phyloP scores from a whole-genome alignment of 2,888 invertebrate genomes.

The Cephus sareptanus region DNA sequence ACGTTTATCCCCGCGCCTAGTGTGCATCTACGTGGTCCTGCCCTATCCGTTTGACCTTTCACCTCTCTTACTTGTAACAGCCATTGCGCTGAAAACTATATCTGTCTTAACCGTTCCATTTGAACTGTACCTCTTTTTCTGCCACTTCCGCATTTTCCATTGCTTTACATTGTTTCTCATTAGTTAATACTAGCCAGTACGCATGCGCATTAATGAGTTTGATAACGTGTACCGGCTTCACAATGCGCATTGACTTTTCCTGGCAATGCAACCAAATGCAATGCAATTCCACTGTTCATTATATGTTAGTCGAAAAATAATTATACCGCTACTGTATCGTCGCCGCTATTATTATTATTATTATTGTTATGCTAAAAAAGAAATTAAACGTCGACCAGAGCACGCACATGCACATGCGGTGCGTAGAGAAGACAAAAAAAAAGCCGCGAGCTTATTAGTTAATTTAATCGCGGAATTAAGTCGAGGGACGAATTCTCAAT shows the following conservation, averaged over 20 bases:
- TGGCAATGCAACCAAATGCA: constrained; percentile 44
- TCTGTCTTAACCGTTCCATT: neutral
- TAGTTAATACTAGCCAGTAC: neutral
- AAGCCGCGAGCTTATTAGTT: neutral
- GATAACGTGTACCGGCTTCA: neutral
- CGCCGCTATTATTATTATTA: constrained; percentile 27
- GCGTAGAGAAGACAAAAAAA: neutral
- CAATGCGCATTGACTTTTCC: neutral
- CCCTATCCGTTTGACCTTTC: neutral
- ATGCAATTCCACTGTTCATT: constrained; percentile 34
- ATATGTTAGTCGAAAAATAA: neutral
- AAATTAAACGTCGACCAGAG: neutral
- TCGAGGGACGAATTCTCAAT: neutral
- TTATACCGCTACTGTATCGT: constrained; percentile 6
- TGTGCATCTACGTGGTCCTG: neutral
- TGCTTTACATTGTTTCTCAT: neutral
- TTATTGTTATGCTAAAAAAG: constrained; percentile 10
- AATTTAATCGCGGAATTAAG: neutral
- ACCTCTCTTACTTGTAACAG: neutral
- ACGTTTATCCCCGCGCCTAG: neutral
- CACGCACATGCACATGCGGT: neutral
- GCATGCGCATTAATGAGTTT: neutral
- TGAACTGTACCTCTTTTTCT: neutral
- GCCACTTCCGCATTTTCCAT: neutral
- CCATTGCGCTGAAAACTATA: neutral